Conservation (phyloP, 2,113 vertebrate genomes). For the Laticauda laticaudata region DNA sequence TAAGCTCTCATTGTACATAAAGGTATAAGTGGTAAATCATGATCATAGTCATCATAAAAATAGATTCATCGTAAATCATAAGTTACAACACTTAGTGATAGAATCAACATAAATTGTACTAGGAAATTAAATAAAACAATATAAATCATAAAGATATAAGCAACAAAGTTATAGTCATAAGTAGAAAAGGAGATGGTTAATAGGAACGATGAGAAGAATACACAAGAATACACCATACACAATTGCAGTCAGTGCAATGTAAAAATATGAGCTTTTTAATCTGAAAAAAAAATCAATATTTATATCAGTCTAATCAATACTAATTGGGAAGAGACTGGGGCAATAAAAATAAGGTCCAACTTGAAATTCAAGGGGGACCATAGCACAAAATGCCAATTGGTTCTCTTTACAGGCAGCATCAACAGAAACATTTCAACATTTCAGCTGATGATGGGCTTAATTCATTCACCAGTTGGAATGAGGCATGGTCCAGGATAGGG, state of each 20-base stretch:
- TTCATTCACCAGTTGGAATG: background rate
- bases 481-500: background rate
- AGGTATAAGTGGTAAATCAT: too few species aligned
- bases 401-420: background rate
- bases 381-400: background rate
- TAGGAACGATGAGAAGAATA: too few species aligned
- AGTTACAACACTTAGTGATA: too few species aligned
- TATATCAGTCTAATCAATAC: background rate
- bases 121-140: too few species aligned
- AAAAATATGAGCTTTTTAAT: slow-evolving; percentile 17
- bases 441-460: background rate
- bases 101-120: too few species aligned
- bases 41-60: too few species aligned
- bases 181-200: too few species aligned
- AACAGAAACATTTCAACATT: background rate
- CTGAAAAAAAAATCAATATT: slow-evolving; percentile 7
- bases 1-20: too few species aligned
- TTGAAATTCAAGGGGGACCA: background rate
- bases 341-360: background rate
- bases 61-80: too few species aligned
- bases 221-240: background rate
- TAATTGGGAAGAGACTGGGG: background rate
- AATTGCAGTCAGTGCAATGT: slow-evolving; percentile 9
- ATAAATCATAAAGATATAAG: too few species aligned
- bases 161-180: too few species aligned